Base-by-base conservation (phyloP, 2,888 invertebrate species). In the Plebejus argus region DNA sequence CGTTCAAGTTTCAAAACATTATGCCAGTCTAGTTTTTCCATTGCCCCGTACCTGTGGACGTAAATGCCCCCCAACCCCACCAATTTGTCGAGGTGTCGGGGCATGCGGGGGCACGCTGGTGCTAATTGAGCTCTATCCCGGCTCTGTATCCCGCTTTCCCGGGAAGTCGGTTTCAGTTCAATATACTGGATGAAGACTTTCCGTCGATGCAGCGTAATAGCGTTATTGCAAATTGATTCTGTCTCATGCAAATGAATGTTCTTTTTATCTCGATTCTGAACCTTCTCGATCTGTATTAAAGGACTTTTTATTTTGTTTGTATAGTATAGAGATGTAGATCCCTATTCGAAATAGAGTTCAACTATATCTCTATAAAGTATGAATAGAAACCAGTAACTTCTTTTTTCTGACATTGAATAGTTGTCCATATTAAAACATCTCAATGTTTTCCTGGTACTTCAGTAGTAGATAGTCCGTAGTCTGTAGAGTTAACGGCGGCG, bases 41-140 rank as follows among this genome's bases (percentile, higher is more conserved):
- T 6, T 66, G 28, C 4, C 61, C 61, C 61, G 61, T 20, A 61
- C 23, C 61, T 61, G 61, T 23, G 61, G 61, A 61, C 61, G 23
- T 61, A 12, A 61, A 61, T 23, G 61, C 61, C 61, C 61, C 61
- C 23, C 20, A 61, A 61, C 61, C 23, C 61, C 61, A 61, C 61
- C 12, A 12, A 61, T 61, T 61, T 61, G 61, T 61, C 28, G 28
- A 66, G 66, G 33, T 66, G 66, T 66, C 28, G 66, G 28, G 66
- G 15, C 28, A 66, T 28, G 28, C 15, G 58, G 66, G 66, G 66
- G 15, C 61, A 3, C 61, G 49, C n/a, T 72, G 15, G 49, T 28
- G 74, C 74, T 74, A 74, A 74, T 74, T 74, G 53, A 74, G 74
- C 72, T 49, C 66, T 66, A 66, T 66, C 66, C 28, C 74, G 39